Percentiles rank a stretch among this genome's conserved stretches.
These are phyloP conservation scores for Neoaliturus tenellus DNA, from an alignment of 2,888 invertebrate genomes.

Conservation along the genomic window DNA sequence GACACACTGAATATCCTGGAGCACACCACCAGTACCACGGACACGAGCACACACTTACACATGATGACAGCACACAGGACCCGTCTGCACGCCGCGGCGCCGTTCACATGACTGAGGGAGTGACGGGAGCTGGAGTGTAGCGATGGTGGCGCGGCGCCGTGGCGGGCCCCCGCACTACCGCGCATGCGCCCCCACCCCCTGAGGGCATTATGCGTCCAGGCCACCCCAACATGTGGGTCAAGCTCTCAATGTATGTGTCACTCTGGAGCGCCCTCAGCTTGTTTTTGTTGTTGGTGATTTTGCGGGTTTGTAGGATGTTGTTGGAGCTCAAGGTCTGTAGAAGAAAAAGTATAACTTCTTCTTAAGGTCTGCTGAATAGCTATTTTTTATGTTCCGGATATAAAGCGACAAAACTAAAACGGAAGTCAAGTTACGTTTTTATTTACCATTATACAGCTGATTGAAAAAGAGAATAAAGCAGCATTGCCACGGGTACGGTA, in stretches of 20 bases:
- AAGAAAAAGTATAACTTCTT: too few species aligned
- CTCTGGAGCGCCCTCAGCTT: not conserved
- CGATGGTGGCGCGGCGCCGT: constrained; percentile 5
- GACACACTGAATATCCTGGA: constrained; percentile 32
- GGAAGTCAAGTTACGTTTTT: too few species aligned
- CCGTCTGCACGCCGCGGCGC: not conserved
- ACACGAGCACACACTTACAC: constrained; percentile 12
- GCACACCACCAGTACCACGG: not conserved
- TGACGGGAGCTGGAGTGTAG: not conserved
- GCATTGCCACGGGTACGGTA: too few species aligned
- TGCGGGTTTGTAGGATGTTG: too few species aligned
- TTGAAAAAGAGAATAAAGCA: too few species aligned
- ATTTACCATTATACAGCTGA: too few species aligned
- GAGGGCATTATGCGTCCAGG: not conserved
- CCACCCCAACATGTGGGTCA: not conserved
- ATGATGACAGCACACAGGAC: not conserved
- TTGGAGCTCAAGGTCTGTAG: too few species aligned
- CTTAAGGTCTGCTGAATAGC: too few species aligned
- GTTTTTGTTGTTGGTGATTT: constrained; percentile 4
- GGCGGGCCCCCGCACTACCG: not conserved
- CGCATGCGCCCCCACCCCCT: not conserved
- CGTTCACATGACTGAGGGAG: constrained; percentile 43
- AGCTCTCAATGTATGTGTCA: constrained; percentile 13
- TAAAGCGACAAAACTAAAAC: too few species aligned
- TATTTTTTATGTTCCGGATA: too few species aligned